These are phyloP conservation scores for Cryptus viduatorius DNA, from an alignment of 2,888 invertebrate genomes.

Conservation along the genomic window DNA sequence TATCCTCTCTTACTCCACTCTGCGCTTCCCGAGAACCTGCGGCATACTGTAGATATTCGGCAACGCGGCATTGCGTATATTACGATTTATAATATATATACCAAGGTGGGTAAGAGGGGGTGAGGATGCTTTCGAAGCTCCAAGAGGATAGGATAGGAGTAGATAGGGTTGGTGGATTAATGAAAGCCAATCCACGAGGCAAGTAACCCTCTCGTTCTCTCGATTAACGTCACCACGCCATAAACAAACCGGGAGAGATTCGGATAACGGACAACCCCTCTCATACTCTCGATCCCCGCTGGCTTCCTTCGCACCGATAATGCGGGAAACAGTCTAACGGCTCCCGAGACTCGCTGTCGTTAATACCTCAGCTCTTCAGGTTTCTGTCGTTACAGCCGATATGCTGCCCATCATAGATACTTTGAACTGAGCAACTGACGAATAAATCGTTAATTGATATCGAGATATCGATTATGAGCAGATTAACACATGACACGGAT, in stretches of 20 bases:
- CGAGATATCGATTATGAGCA: too few relatives aligned
- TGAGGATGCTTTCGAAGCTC: constrained; percentile 58
- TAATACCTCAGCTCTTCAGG: neutral
- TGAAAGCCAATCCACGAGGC: constrained; percentile 83
- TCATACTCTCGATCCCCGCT: neutral
- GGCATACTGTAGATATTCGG: constrained; percentile 79
- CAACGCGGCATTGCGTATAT: constrained; percentile 78
- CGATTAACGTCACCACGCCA: constrained; percentile 78
- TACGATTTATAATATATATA: constrained; percentile 82
- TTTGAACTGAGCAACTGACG: too few relatives aligned
- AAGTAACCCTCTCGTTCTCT: constrained; percentile 72
- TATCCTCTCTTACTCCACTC: constrained; percentile 49
- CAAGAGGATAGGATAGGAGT: constrained; percentile 64
- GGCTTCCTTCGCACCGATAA: constrained; percentile 45
- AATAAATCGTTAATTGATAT: too few relatives aligned
- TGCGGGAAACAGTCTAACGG: constrained; percentile 33
- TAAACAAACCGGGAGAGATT: constrained; percentile 80
- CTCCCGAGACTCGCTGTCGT: constrained; percentile 24
- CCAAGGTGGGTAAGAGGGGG: constrained; percentile 58
- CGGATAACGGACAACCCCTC: constrained; percentile 75
- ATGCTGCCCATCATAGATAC: too few relatives aligned
- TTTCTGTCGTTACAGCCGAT: neutral
- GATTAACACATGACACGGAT: too few relatives aligned
- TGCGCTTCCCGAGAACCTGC: constrained; percentile 77
- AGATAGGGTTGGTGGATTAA: constrained; percentile 83